Evolutionary conservation across 1,140 invertebrate genomes (phyloP).

Genomic region (Megalopta genalis): DNA sequence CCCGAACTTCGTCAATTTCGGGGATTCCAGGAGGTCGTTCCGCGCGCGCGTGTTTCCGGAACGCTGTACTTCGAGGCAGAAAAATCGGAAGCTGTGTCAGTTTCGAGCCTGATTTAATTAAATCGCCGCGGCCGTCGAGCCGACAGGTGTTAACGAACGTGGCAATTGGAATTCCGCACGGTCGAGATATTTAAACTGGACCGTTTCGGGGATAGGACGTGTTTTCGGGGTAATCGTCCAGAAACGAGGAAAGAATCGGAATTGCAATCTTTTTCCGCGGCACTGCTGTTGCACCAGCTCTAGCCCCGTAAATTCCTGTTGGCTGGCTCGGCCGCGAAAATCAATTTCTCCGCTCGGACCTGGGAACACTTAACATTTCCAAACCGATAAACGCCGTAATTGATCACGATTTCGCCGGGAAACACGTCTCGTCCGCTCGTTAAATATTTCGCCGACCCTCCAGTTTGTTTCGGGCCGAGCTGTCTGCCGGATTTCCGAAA

Average conservation of each 20-base stretch:
- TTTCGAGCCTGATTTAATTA: background rate
- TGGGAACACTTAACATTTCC: constrained; percentile 12
- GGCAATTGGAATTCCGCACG: constrained; percentile 18
- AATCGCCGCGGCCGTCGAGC: background rate
- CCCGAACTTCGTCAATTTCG: no score
- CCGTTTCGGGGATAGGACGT: background rate
- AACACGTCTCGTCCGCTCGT: constrained; percentile 2
- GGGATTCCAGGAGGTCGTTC: no score
- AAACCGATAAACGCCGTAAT: constrained; percentile 3
- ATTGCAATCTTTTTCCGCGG: constrained; percentile 24
- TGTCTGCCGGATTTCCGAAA: no score
- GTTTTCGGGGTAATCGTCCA: constrained; percentile 8
- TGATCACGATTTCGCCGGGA: constrained; percentile 6
- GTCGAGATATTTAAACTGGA: background rate
- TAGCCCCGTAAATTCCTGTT: constrained; percentile 10
- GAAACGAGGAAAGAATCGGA: background rate
- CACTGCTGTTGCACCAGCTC: background rate
- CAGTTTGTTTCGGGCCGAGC: background rate
- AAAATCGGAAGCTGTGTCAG: background rate
- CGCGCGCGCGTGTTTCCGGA: no score
- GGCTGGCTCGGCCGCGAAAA: background rate
- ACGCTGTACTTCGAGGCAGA: no score
- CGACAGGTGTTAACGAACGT: background rate
- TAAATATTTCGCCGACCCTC: background rate
- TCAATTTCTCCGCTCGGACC: constrained; percentile 13